Conservation (phyloP, 2,888 invertebrate genomes). For the Mesoligia furuncula region DNA sequence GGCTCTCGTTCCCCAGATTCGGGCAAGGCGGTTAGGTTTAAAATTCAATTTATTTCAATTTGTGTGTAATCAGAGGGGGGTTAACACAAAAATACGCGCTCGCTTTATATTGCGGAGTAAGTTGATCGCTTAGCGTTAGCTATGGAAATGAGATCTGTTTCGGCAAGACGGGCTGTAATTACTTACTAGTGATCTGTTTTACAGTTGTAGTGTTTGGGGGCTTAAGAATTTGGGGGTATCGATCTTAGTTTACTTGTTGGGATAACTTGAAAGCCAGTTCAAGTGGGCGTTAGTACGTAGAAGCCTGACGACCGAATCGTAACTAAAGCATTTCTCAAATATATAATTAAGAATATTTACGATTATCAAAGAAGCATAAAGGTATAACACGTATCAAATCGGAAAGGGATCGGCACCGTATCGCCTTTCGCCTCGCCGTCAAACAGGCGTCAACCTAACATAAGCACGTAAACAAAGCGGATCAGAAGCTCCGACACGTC, state of each 20-base stretch:
- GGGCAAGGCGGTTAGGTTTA: conserved; percentile 83
- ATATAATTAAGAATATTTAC: not conserved
- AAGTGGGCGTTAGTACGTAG: not conserved
- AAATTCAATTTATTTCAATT: conserved; percentile 91
- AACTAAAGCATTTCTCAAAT: not conserved
- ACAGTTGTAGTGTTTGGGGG: conserved; percentile 40
- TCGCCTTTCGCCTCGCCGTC: too few relatives aligned
- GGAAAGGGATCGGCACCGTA: too few relatives aligned
- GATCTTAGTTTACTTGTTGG: conserved; percentile 27
- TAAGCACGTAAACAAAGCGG: too few relatives aligned
- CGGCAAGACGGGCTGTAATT: conserved; percentile 53
- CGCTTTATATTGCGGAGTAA: conserved; percentile 78
- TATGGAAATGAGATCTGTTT: conserved; percentile 75
- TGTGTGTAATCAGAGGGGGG: conserved; percentile 87
- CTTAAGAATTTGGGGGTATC: conserved; percentile 35
- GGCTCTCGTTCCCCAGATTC: conserved; percentile 77
- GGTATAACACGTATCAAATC: too few relatives aligned
- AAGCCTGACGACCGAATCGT: not conserved
- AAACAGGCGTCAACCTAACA: too few relatives aligned
- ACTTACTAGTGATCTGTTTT: conserved; percentile 48
- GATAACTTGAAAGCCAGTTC: not conserved
- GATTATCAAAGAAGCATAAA: not conserved
- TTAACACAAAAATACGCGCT: conserved; percentile 86
- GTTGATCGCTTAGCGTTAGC: conserved; percentile 79
- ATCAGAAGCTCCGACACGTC: too few relatives aligned